phyloP scores from a whole-genome alignment of 1,140 invertebrate species.

The Diorhabda elongata region DNA sequence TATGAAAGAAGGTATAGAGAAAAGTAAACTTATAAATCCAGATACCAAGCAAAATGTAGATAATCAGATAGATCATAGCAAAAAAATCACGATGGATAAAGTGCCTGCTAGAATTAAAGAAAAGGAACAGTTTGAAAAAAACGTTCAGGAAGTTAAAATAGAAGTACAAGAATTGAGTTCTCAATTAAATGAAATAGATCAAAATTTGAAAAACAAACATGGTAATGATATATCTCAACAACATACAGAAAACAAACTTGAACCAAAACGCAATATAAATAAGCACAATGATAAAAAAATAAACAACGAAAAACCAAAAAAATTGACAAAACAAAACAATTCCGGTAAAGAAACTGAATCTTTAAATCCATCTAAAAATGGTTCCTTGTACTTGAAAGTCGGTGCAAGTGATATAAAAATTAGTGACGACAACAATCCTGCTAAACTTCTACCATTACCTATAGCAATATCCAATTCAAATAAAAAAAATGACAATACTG shows the following conservation, averaged over 20 bases:
- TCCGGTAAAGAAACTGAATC: neutral
- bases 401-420: conserved; percentile 2
- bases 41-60: neutral
- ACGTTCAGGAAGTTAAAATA: neutral
- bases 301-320: neutral
- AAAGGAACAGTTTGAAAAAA: neutral
- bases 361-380: neutral
- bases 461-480: conserved; percentile 16
- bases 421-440: neutral
- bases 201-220: neutral
- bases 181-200: neutral
- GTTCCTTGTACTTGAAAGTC: neutral
- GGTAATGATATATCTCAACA: neutral
- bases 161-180: neutral
- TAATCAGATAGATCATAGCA: neutral
- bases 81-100: conserved; percentile 4
- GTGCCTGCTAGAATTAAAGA: neutral
- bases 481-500: neutral
- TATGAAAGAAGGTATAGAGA: conserved; percentile 22
- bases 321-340: neutral
- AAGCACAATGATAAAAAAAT: neutral
- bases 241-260: neutral
- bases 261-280: neutral
- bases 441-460: conserved; percentile 21
- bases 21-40: conserved; percentile 18